These are phyloP conservation scores for Tipula unca DNA, from an alignment of 2,888 invertebrate genomes.

Conservation along the genomic window DNA sequence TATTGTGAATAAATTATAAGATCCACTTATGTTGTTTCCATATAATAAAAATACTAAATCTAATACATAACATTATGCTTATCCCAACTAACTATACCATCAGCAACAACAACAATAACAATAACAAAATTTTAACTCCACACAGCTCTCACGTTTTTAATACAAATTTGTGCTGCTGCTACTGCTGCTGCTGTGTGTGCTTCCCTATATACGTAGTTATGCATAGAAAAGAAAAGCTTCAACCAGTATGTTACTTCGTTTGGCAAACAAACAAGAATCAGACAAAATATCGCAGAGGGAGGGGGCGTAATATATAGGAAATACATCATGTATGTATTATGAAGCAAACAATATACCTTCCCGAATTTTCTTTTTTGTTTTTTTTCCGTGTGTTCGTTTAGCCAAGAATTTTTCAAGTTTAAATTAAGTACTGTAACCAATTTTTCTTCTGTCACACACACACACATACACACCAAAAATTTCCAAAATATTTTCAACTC, in stretches of 20 bases:
- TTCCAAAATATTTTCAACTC: background rate
- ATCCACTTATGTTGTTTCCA: background rate
- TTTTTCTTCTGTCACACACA: background rate
- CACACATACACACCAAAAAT: background rate
- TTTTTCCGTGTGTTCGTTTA: background rate
- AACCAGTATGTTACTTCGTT: background rate
- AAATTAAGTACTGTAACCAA: background rate
- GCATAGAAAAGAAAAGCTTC: background rate
- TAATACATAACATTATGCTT: background rate
- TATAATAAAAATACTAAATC: background rate
- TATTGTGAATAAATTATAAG: background rate
- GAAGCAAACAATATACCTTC: background rate
- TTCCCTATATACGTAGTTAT: no score
- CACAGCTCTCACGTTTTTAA: background rate
- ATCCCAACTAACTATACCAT: background rate
- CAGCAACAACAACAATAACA: background rate
- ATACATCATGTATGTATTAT: background rate
- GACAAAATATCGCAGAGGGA: background rate
- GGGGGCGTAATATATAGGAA: background rate
- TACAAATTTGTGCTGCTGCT: background rate
- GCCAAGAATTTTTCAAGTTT: background rate
- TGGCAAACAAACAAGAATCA: background rate
- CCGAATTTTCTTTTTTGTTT: background rate
- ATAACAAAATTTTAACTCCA: background rate
- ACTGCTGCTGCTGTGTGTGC: background rate